phyloP scores from a whole-genome alignment of 1,140 invertebrate species.

The Ceratina japonica region DNA sequence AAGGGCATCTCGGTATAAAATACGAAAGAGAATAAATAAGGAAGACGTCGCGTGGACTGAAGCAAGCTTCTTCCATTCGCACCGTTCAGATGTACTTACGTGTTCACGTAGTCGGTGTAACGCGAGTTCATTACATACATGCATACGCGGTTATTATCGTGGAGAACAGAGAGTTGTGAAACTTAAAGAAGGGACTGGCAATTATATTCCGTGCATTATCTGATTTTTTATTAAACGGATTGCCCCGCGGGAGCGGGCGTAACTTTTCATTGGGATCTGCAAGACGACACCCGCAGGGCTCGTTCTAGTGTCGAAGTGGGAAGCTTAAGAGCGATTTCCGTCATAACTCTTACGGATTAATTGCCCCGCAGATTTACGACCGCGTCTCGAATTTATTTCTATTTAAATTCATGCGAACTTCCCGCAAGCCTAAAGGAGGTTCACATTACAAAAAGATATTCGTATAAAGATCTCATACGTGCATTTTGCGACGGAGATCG shows the following conservation, averaged over 20 bases:
- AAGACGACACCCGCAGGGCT: not conserved
- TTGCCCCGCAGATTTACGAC: not conserved
- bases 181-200: not conserved
- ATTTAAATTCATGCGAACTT: too few relatives aligned
- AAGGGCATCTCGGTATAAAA: not conserved
- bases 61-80: not conserved
- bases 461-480: too few relatives aligned
- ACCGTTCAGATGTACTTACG: slow-evolving; percentile 29
- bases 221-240: slow-evolving; percentile 31
- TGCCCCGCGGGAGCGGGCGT: not conserved
- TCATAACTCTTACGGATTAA: slow-evolving; percentile 4
- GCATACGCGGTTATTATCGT: not conserved
- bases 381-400: not conserved
- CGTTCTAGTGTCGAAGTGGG: slow-evolving; percentile 5
- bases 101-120: slow-evolving; percentile 23
- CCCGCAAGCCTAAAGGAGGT: too few relatives aligned
- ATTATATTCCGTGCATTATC: slow-evolving; percentile 24
- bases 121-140: slow-evolving; percentile 1
- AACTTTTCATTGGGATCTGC: slow-evolving; percentile 24
- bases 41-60: not conserved
- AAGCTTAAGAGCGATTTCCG: not conserved
- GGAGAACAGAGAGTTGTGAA: not conserved
- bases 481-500: not conserved
- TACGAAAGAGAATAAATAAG: not conserved
- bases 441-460: too few relatives aligned